Conservation (phyloP, 2,888 invertebrate genomes). For the Ryuthela nishihirai region DNA sequence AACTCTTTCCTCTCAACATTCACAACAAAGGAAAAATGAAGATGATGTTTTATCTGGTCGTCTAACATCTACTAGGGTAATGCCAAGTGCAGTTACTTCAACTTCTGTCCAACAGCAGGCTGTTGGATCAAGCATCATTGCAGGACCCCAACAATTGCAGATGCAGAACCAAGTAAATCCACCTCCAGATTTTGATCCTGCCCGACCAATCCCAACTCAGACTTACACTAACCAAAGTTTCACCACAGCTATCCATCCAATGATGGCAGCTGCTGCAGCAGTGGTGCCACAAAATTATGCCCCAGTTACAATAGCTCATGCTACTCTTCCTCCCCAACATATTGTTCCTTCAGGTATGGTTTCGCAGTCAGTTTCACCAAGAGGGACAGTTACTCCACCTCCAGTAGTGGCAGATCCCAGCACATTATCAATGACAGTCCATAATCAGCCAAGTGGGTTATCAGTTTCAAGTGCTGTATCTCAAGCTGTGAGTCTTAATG, state of each 20-base stretch:
- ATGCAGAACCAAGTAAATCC: slow-evolving; percentile 10
- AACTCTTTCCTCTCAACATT: slow-evolving; percentile 9
- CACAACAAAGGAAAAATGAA: slow-evolving; percentile 14
- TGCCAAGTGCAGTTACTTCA: slow-evolving; percentile 1
- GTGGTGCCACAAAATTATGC: slow-evolving; percentile 23
- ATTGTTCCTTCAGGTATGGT: slow-evolving; percentile 23
- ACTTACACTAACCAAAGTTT: slow-evolving; percentile 83
- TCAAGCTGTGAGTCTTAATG: no score
- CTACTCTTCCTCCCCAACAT: slow-evolving; percentile 19
- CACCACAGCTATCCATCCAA: slow-evolving; percentile 47
- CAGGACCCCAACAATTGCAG: slow-evolving; percentile 4
- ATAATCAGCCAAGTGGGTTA: slow-evolving; percentile 30
- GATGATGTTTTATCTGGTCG: slow-evolving; percentile 8
- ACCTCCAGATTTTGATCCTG: slow-evolving; percentile 29
- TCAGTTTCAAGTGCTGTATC: slow-evolving; percentile 22
- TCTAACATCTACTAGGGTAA: not conserved
- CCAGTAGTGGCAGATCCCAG: slow-evolving; percentile 3
- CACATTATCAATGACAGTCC: slow-evolving; percentile 4
- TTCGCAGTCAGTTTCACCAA: slow-evolving; percentile 11
- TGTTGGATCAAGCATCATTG: not conserved
- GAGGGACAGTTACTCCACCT: slow-evolving; percentile 11
- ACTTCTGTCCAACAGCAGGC: not conserved
- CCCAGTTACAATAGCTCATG: slow-evolving; percentile 16
- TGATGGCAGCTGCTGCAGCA: slow-evolving; percentile 20
- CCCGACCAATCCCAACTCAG: slow-evolving; percentile 64